Evolutionary conservation across 2,113 vertebrate genomes (phyloP), one percentile per base, ranked within the genome.

Genomic region (Mola mola): DNA sequence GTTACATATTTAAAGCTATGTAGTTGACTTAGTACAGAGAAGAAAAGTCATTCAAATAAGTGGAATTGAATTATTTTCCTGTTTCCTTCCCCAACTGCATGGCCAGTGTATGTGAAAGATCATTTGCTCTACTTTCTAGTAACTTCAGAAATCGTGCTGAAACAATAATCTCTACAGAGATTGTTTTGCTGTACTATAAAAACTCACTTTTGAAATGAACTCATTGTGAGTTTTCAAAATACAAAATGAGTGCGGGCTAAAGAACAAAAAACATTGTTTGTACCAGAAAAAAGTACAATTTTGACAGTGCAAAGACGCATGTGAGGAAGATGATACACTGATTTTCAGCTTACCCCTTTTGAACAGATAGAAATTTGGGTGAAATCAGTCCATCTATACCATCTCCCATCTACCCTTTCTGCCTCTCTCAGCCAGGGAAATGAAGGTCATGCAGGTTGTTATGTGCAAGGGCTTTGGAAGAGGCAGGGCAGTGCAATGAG

Each of bases 211-310:
- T n/a, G n/a, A n/a, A n/a, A n/a, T n/a, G 33, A 40, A 13, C 65
- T 66, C 34, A 63, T 66, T 69, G 66, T 62, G 48, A 80, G 59
- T 68, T 66, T 75, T 69, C 59, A 48, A 51, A 69, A 74, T 66
- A 21, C 33, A 13, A 25, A 64, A 42, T 51, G 41, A 34, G 56
- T 37, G 8, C 61, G 16, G 37, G 38, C 38, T 26, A 19, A 7
- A 62, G 48, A 55, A 40, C 20, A 25, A 34, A 8, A 41, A 22
- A 31, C 3, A 10, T n/a, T n/a, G n/a, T n/a, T n/a, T n/a, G n/a
- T n/a, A n/a, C n/a, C n/a, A n/a, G n/a, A n/a, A n/a, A n/a, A n/a
- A n/a, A n/a, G n/a, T 2, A 33, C 36, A 42, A 31, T 52, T 40
- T 64, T 17, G 6, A n/a, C n/a, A 19, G 33, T 62, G 20, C 41